Conservation (phyloP, 2,113 vertebrate genomes). For the Alligator sinensis region DNA sequence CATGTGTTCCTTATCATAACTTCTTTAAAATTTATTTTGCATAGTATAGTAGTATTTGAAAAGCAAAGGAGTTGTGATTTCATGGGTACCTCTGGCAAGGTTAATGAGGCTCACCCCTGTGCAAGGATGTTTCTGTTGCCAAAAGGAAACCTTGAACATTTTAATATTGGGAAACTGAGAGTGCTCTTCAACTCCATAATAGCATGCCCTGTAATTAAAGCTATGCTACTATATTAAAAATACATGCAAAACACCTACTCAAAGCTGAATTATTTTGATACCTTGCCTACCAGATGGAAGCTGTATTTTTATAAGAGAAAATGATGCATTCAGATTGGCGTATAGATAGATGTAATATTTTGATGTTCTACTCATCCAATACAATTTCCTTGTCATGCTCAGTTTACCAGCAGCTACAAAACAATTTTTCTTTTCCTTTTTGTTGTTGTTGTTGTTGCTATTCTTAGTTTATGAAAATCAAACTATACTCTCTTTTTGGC, state of each 20-base stretch:
- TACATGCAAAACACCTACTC: neutral
- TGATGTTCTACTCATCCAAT: constrained; percentile 31
- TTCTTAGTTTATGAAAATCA: constrained; percentile 54
- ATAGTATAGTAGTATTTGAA: neutral
- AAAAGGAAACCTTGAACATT: neutral
- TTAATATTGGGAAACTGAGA: neutral
- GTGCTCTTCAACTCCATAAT: neutral
- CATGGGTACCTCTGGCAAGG: neutral
- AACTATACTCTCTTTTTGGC: neutral
- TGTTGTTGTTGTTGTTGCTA: neutral
- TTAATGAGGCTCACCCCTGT: neutral
- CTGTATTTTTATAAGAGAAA: constrained; percentile 5
- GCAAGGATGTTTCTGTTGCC: neutral
- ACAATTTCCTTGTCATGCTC: constrained; percentile 54
- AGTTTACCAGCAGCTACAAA: constrained; percentile 40
- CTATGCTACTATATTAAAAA: neutral
- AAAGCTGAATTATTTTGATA: neutral
- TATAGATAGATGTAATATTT: constrained; percentile 11
- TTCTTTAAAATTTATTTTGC: neutral
- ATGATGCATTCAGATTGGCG: neutral
- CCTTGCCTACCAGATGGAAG: neutral
- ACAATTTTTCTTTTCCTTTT: constrained; percentile 55
- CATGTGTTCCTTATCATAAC: neutral
- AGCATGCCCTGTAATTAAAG: neutral
- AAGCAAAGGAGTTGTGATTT: neutral